These are phyloP conservation scores for Caenorhabditis becei DNA, from an alignment of 2,888 invertebrate genomes.

Conservation along the genomic window DNA sequence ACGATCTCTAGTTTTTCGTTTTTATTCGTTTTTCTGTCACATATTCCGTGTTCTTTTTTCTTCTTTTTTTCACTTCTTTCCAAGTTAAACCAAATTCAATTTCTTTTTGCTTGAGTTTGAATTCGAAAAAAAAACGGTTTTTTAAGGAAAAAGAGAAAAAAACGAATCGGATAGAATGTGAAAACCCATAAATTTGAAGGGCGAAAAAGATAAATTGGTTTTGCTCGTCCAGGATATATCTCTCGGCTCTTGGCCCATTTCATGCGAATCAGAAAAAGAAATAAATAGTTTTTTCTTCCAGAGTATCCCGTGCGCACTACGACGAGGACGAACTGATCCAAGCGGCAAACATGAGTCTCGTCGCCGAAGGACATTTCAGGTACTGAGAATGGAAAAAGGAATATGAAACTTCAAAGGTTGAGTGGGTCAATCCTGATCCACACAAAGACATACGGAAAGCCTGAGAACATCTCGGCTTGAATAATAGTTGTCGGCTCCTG, in stretches of 20 bases:
- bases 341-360: slow-evolving; percentile 58
- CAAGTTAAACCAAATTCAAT: slow-evolving; percentile 35
- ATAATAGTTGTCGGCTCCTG: too few species aligned
- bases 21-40: slow-evolving; percentile 5
- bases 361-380: slow-evolving; percentile 66
- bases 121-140: slow-evolving; percentile 1
- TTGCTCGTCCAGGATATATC: slow-evolving; percentile 37
- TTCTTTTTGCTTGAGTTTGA: not conserved
- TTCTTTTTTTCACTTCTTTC: slow-evolving; percentile 6
- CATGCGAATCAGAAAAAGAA: slow-evolving; percentile 26
- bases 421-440: too few species aligned
- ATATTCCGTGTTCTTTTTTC: slow-evolving; percentile 28
- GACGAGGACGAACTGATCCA: slow-evolving; percentile 55
- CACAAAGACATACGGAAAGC: too few species aligned
- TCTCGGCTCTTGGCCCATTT: slow-evolving; percentile 30
- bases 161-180: slow-evolving; percentile 40
- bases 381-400: not conserved
- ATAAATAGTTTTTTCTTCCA: slow-evolving; percentile 46
- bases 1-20: slow-evolving; percentile 28
- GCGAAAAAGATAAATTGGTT: slow-evolving; percentile 61
- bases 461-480: too few species aligned
- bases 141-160: slow-evolving; percentile 20
- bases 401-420: not conserved
- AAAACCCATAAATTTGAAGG: slow-evolving; percentile 58
- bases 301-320: slow-evolving; percentile 62